Percentiles rank a stretch among this genome's conserved stretches.
Evolutionary conservation across 2,113 vertebrate species (phyloP).

Genomic region (Micronisus gabar): DNA sequence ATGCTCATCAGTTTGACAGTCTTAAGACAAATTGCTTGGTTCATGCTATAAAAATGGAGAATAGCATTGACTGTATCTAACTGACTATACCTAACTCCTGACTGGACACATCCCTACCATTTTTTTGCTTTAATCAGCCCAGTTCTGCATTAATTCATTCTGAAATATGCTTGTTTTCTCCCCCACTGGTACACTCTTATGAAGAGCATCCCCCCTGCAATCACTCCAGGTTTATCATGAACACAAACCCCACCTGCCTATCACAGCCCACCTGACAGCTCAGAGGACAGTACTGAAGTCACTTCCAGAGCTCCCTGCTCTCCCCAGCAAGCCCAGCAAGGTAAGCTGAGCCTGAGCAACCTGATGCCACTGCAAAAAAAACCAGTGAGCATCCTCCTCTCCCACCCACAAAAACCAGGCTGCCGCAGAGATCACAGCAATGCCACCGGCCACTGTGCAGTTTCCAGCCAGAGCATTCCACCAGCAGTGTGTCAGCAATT

Average conservation of each 20-base stretch:
- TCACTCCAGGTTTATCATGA: background rate
- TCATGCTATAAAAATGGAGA: background rate
- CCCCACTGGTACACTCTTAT: background rate
- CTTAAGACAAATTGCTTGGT: slow-evolving; percentile 15
- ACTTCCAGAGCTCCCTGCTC: background rate
- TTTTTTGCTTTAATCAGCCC: background rate
- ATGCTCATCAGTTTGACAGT: slow-evolving; percentile 25
- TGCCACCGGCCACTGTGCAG: fast-evolving
- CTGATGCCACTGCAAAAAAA: background rate
- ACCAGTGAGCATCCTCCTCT: background rate
- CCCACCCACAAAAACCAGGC: background rate
- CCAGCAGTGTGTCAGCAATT: background rate
- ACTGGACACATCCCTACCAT: background rate
- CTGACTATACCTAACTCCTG: background rate
- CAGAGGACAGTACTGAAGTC: background rate
- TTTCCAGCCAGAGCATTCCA: background rate
- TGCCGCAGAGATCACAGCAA: background rate
- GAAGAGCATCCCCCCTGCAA: background rate
- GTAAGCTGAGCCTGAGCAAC: background rate
- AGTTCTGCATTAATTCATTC: background rate
- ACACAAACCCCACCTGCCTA: background rate
- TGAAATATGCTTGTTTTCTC: background rate
- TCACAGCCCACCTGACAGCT: background rate
- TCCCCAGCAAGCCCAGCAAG: background rate
- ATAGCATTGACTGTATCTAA: background rate